Percentiles rank a stretch among this genome's conserved stretches.
These are phyloP conservation scores for Saccostrea cuccullata DNA, from an alignment of 1,140 invertebrate genomes.

Conservation along the genomic window DNA sequence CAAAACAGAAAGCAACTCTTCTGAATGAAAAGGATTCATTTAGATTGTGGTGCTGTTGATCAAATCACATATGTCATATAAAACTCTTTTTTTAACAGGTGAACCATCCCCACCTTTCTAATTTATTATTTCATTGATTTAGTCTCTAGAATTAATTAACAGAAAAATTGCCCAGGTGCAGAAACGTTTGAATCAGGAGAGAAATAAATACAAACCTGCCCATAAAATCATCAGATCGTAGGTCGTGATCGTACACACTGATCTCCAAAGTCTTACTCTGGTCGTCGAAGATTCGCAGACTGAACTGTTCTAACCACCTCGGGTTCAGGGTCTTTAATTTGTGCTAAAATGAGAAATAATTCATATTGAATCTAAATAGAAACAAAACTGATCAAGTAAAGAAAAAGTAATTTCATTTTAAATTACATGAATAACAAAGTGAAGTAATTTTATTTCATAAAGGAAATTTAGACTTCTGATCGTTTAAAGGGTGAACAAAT, in stretches of 20 bases:
- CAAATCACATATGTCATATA: background rate
- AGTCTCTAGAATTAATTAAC: no score
- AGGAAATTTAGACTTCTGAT: no score
- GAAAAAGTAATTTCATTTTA: no score
- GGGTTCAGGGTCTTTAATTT: conserved; percentile 85
- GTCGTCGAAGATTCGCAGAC: conserved; percentile 96
- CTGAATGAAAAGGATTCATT: background rate
- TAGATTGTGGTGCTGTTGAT: background rate
- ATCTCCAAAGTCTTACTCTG: conserved; percentile 92
- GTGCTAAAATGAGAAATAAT: conserved; percentile 84
- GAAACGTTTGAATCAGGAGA: background rate
- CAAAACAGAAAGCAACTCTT: no score
- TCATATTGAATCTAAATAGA: background rate
- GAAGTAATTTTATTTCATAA: no score
- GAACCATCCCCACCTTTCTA: background rate
- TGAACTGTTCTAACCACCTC: conserved; percentile 98
- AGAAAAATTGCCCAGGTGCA: no score
- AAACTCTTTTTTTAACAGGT: background rate
- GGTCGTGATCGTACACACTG: conserved; percentile 93
- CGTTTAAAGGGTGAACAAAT: no score
- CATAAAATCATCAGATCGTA: conserved; percentile 90
- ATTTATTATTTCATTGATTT: background rate
- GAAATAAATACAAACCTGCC: conserved; percentile 70
- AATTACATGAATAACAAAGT: no score
- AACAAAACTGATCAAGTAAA: no score